These are phyloP conservation scores for Brachionus calyciflorus DNA, from an alignment of 1,140 invertebrate genomes.

Conservation along the genomic window DNA sequence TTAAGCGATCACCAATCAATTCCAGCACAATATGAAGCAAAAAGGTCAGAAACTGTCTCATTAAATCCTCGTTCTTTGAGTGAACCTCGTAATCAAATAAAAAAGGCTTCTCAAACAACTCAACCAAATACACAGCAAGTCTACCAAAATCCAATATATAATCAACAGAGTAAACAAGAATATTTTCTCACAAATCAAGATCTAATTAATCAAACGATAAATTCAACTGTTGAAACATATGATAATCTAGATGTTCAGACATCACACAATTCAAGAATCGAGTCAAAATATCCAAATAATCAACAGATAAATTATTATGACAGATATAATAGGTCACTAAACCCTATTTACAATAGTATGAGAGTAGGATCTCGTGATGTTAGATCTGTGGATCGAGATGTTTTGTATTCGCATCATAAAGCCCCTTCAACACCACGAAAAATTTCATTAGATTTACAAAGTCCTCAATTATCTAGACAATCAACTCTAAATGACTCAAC, in stretches of 20 bases:
- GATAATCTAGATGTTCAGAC: constrained; percentile 17
- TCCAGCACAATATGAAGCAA: not conserved
- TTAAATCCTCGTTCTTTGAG: not conserved
- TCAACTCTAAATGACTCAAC: not conserved
- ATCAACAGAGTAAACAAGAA: not conserved
- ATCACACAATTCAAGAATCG: constrained; percentile 15
- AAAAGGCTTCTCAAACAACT: too few species aligned
- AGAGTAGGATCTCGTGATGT: not conserved
- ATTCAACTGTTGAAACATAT: constrained; percentile 22
- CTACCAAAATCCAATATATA: constrained; percentile 26
- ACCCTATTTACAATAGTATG: constrained; percentile 26
- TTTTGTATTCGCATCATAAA: not conserved
- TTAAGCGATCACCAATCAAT: constrained; percentile 4
- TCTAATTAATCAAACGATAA: not conserved
- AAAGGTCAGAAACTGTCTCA: not conserved
- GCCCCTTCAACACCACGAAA: not conserved
- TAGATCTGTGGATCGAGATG: not conserved
- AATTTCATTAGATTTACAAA: not conserved
- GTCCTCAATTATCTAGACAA: not conserved
- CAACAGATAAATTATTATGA: not conserved
- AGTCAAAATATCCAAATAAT: not conserved
- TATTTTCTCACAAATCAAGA: constrained; percentile 26
- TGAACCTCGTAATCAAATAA: not conserved
- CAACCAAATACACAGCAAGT: not conserved
- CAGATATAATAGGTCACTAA: constrained; percentile 20